Evolutionary conservation across 2,797 vertebrate species (phyloP), one percentile per base, ranked within the genome.

Genomic region (Anas georgica): DNA sequence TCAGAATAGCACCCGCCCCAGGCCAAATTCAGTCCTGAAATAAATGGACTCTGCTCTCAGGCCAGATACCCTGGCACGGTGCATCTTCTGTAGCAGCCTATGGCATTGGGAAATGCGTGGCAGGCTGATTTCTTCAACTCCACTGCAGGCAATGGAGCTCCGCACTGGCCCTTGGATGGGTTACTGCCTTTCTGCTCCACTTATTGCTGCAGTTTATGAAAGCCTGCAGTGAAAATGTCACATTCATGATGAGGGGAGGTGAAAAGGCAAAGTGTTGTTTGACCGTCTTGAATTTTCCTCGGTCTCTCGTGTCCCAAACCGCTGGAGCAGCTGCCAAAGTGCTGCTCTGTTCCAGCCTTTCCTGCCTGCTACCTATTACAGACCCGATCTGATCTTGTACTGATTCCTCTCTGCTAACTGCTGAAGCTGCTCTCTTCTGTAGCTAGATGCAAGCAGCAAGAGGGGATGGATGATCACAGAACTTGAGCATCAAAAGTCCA

Each of bases 131-230:
- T 88, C 94, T 43, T 68, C 79, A 68, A 84, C 87, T 52, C 39
- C 81, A 84, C 91, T 59, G 90, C 13, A 2, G 90, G 90, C 77
- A 55, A 17, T 8, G 48, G 52, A 21, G 77, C n/a, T 21, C 28
- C 11, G 2, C 17, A 3, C 64, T 35, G 46, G 88, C 59, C 88
- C 54, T 76, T 26, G 1, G 17, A 41, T 1, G 0, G 80, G 84
- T 81, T 80, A 31, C 22, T 83, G 35, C 84, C 72, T 92, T 91
- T 92, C 95, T 95, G 93, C 94, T 97, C 93, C 88, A 91, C 10
- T 95, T 92, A 75, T 70, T 89, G 90, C 85, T 25, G 2, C 74
- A 21, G 90, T 52, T 75, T 43, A 25, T 48, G 85, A 55, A 37
- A 86, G 46, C 91, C 93, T 81, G 86, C 83, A 45, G 90, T 70